Evolutionary conservation across 2,888 invertebrate species (phyloP).

Genomic region (Epistrophella euchroma): DNA sequence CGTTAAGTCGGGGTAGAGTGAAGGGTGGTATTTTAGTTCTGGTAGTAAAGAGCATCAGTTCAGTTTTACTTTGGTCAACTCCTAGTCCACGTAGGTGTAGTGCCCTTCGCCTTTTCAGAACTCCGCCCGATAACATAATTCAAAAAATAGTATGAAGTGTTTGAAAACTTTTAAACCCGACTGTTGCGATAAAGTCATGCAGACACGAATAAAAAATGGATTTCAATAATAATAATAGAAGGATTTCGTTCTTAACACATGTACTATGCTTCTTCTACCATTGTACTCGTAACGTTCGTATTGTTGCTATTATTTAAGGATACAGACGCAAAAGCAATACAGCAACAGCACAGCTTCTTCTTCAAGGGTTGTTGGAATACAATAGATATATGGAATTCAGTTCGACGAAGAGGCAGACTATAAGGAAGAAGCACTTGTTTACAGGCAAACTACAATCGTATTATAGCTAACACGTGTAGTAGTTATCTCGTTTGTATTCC

Average conservation of each 20-base stretch:
- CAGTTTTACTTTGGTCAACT: too few species aligned
- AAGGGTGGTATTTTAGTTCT: too few species aligned
- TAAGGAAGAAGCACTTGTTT: conserved; percentile 70
- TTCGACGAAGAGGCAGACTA: conserved; percentile 3
- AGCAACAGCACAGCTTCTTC: conserved; percentile 31
- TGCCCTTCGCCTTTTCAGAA: too few species aligned
- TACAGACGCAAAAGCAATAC: conserved; percentile 45
- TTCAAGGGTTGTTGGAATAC: conserved; percentile 39
- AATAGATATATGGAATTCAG: conserved; percentile 31
- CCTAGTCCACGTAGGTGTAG: too few species aligned
- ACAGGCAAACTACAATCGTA: conserved; percentile 68
- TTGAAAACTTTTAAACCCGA: conserved; percentile 8
- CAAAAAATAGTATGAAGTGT: neutral
- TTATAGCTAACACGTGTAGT: conserved; percentile 69
- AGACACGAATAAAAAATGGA: conserved; percentile 69
- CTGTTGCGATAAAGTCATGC: conserved; percentile 56
- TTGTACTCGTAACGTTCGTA: conserved; percentile 52
- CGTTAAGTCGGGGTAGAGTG: too few species aligned
- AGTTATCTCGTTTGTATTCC: conserved; percentile 62
- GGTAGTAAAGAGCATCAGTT: too few species aligned
- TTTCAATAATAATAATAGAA: conserved; percentile 75
- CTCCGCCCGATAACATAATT: too few species aligned
- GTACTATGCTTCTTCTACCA: conserved; percentile 65
- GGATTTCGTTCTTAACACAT: conserved; percentile 74
- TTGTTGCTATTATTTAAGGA: conserved; percentile 72